A percentile compares a stretch with the other conserved stretches of the same genome.
Conservation (phyloP, 2,888 invertebrate genomes). For the Nymphalis c-album region DNA sequence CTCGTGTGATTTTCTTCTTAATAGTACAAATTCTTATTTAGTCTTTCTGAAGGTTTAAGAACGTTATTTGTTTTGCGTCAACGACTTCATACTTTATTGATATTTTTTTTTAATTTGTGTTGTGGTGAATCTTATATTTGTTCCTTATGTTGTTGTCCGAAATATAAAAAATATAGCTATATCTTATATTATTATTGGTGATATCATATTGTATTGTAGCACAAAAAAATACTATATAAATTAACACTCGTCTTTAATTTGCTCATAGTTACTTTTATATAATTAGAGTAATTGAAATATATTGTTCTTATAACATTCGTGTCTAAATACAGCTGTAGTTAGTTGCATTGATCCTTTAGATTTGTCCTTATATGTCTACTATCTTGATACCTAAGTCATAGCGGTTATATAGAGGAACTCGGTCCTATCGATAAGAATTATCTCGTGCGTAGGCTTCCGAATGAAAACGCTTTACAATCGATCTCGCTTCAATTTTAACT, state of each 20-base stretch:
- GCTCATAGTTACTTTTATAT: slow-evolving; percentile 41
- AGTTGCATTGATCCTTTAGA: slow-evolving; percentile 51
- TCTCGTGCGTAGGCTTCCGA: slow-evolving; percentile 60
- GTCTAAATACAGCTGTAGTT: slow-evolving; percentile 53
- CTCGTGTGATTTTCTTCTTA: slow-evolving; percentile 57
- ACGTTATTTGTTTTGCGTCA: slow-evolving; percentile 54
- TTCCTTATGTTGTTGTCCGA: slow-evolving; percentile 25
- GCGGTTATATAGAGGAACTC: slow-evolving; percentile 58
- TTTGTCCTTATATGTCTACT: slow-evolving; percentile 63
- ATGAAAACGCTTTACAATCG: slow-evolving; percentile 67
- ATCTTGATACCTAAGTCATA: slow-evolving; percentile 76
- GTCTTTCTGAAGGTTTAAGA: slow-evolving; percentile 58
- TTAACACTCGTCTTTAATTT: slow-evolving; percentile 39
- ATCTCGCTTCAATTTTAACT: slow-evolving; percentile 68
- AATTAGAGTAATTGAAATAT: slow-evolving; percentile 45
- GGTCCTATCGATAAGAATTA: slow-evolving; percentile 51
- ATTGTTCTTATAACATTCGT: slow-evolving; percentile 47
- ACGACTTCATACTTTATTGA: slow-evolving; percentile 41
- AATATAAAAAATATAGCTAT: slow-evolving; percentile 30
- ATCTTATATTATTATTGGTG: slow-evolving; percentile 36
- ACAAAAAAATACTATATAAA: slow-evolving; percentile 49
- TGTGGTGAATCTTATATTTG: slow-evolving; percentile 35
- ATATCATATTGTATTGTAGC: slow-evolving; percentile 46
- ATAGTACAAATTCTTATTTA: slow-evolving; percentile 76
- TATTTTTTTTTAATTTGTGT: slow-evolving; percentile 33